A percentile compares a stretch with the other conserved stretches of the same genome.
phyloP scores from a whole-genome alignment of 2,888 invertebrate genomes.

The Yponomeuta evonymella region DNA sequence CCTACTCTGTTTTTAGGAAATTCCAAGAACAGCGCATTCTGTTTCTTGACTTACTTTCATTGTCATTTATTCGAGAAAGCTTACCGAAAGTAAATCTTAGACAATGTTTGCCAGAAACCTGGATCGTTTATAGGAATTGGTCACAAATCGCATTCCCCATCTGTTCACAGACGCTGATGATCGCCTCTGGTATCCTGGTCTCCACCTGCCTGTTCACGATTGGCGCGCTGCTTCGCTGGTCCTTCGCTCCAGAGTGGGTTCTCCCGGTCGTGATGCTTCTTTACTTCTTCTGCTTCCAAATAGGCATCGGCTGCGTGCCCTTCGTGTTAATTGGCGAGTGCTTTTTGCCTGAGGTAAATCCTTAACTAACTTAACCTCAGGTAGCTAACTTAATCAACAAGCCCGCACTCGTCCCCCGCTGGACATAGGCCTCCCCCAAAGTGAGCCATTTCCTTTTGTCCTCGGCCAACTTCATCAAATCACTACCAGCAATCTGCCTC shows the following conservation, averaged over 20 bases:
- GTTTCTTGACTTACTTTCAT: no score
- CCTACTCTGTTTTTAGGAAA: no score
- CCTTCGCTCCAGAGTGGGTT: constrained; percentile 39
- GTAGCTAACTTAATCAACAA: no score
- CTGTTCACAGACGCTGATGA: constrained; percentile 34
- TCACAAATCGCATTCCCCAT: neutral
- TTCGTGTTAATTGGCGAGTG: constrained; percentile 35
- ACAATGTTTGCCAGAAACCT: no score
- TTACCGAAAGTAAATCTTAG: no score
- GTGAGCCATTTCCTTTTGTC: no score
- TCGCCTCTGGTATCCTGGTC: constrained; percentile 28
- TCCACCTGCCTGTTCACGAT: constrained; percentile 31
- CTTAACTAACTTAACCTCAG: neutral
- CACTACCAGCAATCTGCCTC: no score
- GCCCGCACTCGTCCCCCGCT: no score
- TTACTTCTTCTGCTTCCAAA: constrained; percentile 38
- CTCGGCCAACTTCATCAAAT: no score
- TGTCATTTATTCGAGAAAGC: no score
- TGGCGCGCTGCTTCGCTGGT: constrained; percentile 35
- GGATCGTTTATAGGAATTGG: neutral
- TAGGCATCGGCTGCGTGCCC: constrained; percentile 42
- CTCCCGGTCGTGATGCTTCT: constrained; percentile 39
- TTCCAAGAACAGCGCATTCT: no score
- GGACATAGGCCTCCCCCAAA: no score
- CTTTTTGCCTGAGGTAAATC: constrained; percentile 35